phyloP scores from a whole-genome alignment of 2,113 vertebrate species.

The Thomomys bottae region DNA sequence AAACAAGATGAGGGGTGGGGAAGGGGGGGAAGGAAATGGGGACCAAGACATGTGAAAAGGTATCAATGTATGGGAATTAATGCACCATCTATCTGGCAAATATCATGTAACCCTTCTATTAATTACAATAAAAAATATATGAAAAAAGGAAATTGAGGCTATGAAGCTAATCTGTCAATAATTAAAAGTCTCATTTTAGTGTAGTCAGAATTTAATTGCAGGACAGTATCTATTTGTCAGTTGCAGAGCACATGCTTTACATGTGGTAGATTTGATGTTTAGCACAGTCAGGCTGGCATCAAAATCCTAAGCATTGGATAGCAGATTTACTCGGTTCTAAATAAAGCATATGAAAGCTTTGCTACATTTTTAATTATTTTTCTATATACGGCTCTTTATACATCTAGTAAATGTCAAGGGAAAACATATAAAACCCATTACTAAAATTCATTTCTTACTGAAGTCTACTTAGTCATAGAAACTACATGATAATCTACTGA shows the following conservation, averaged over 20 bases:
- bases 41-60: no score
- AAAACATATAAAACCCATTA: not conserved
- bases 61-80: no score
- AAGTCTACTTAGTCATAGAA: slow-evolving; percentile 25
- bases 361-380: not conserved
- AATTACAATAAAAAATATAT: no score
- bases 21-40: no score
- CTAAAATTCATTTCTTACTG: not conserved
- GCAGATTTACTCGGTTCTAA: not conserved
- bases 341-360: not conserved
- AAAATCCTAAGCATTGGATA: not conserved
- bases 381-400: not conserved
- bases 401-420: not conserved
- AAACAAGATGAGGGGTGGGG: no score
- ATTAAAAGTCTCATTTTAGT: not conserved
- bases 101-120: no score
- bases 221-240: no score
- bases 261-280: not conserved
- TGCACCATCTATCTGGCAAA: no score
- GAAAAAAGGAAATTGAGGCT: not conserved
- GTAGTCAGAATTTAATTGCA: not conserved
- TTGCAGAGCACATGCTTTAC: not conserved
- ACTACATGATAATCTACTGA: not conserved
- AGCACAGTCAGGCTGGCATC: not conserved
- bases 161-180: not conserved